Conservation (phyloP, 30 jellyfish, hydroid and myxozoan genomes). For the Phacellophora camtschatica region DNA sequence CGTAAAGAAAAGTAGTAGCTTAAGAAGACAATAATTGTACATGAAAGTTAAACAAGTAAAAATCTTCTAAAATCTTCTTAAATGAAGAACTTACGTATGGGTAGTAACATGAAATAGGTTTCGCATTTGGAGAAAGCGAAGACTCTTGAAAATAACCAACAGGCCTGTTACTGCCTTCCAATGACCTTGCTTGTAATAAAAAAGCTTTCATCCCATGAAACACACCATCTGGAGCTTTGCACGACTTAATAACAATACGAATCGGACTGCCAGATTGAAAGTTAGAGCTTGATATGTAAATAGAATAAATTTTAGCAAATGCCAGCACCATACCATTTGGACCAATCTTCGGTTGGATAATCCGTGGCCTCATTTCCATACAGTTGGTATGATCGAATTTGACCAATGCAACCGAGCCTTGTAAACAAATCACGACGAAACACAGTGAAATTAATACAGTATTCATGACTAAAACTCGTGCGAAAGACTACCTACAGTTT, state of each 20-base stretch:
- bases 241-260: constrained; percentile 11
- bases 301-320: constrained; percentile 24
- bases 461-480: not conserved
- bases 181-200: constrained; percentile 29
- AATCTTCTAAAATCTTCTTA: no score
- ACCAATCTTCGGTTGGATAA: not conserved
- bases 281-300: constrained; percentile 29
- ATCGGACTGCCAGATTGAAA: constrained; percentile 43
- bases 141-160: constrained; percentile 24
- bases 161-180: constrained; percentile 22
- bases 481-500: no score
- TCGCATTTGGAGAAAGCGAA: constrained; percentile 29
- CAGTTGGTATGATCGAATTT: constrained; percentile 33
- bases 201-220: constrained; percentile 46
- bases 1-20: no score
- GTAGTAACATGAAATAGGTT: constrained; percentile 32
- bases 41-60: no score
- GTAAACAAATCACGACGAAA: not conserved
- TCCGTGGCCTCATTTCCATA: constrained; percentile 42
- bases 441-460: not conserved
- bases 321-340: constrained; percentile 31
- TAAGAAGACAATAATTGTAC: no score
- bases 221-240: constrained; percentile 20
- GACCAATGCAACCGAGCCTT: not conserved
- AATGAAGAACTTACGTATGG: constrained; percentile 34